Evolutionary conservation across 2,113 vertebrate species (phyloP), one percentile per base, ranked within the genome.

Genomic region (Cranoglanis bouderius): DNA sequence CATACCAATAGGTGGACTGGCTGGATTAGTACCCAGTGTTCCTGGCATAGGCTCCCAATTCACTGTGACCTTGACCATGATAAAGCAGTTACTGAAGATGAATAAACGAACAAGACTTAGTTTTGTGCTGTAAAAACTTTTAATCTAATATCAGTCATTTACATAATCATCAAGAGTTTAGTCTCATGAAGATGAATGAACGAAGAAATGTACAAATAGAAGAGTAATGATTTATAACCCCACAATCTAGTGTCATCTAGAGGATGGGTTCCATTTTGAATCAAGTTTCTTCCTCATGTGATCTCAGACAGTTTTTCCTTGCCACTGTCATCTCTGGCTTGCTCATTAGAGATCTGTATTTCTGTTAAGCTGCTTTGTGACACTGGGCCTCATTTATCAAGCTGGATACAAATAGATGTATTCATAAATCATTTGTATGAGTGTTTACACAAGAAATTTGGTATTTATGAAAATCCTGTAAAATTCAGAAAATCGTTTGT

Each of bases 81-180:
- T 63, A 26, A 26, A 63, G 59, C 21, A 59, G 21, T 26, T 59
- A 26, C 9, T 63, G 59, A 63, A 26, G 26, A 63, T 63, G 59
- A 63, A 29, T 26, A 26, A 63, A 63, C 26, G 24, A 63, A 63
- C 59, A 51, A 88, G 75, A 82, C 40, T 35, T 26, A 67, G 63
- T 32, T 55, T 75, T 77, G 24, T 82, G 67, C 59, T 91, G 88
- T 84, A 51, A 87, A 91, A 89, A 81, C 13, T 21, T 55, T 75
- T 43, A 53, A 63, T 89, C 53, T 24, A 85, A 78, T 87, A 87
- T 57, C 85, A 43, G 38, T 29, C 16, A 70, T 87, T 85, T 85
- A 59, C 82, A 82, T 89, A 91, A 91, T 89, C 75, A 43, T 77
- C 29, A 65, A 38, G 55, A 38, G 61, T 89, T 61, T 38, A 18